Percentiles rank a stretch among this genome's conserved stretches.
Conservation (phyloP, 1,140 invertebrate genomes). For the Nephotettix cincticeps region DNA sequence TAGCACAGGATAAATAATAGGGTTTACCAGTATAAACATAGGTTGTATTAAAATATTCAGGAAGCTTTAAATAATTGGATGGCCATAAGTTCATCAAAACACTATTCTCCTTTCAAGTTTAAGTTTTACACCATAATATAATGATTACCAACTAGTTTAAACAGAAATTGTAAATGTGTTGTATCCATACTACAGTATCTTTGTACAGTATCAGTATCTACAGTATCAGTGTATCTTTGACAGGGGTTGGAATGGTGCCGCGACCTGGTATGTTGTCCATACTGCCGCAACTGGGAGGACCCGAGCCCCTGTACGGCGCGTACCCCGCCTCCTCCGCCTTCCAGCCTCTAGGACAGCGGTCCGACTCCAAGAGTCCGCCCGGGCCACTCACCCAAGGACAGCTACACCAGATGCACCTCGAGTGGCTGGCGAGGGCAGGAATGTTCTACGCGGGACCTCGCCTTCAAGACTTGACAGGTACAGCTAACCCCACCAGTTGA, state of each 20-base stretch:
- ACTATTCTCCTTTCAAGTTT: background rate
- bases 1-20: no score
- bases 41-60: no score
- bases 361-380: constrained; percentile 26
- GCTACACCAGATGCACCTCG: constrained; percentile 78
- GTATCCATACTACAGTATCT: background rate
- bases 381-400: constrained; percentile 45
- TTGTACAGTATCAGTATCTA: background rate
- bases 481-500: no score
- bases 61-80: no score
- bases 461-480: constrained; percentile 61
- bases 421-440: constrained; percentile 79
- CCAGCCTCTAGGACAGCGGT: constrained; percentile 39
- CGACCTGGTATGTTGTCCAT: constrained; percentile 1
- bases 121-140: background rate
- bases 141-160: background rate
- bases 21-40: no score
- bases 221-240: background rate
- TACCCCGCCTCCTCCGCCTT: constrained; percentile 45
- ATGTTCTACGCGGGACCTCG: constrained; percentile 74
- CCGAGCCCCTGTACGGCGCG: background rate
- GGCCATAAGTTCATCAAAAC: background rate
- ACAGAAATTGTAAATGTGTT: background rate
- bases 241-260: constrained; percentile 2
- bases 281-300: background rate